Conservation (phyloP, 2,888 invertebrate species). For the Latrodectus elegans region DNA sequence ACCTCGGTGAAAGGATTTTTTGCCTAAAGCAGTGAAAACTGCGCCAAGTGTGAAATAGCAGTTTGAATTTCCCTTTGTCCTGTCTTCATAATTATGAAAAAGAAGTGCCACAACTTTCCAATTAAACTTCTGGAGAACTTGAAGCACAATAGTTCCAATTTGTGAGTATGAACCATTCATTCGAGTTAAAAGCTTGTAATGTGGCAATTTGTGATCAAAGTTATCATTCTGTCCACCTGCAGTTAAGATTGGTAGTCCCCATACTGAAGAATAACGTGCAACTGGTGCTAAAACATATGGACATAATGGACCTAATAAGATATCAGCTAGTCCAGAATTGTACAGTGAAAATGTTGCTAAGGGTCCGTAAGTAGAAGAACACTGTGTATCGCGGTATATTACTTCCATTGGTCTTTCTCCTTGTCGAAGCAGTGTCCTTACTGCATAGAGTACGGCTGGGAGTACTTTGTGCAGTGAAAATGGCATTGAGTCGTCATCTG, state of each 20-base stretch:
- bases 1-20: conserved; percentile 77
- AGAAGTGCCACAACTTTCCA: conserved; percentile 84
- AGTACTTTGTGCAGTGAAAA: conserved; percentile 78
- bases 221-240: conserved; percentile 87
- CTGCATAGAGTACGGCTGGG: conserved; percentile 74
- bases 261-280: conserved; percentile 85
- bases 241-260: conserved; percentile 88
- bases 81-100: conserved; percentile 81
- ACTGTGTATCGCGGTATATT: conserved; percentile 83
- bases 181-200: conserved; percentile 86
- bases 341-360: conserved; percentile 86
- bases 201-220: conserved; percentile 81
- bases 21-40: conserved; percentile 79
- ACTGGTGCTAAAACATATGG: conserved; percentile 91
- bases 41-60: conserved; percentile 86
- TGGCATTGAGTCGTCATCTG: conserved; percentile 79
- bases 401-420: conserved; percentile 81
- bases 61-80: conserved; percentile 81
- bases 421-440: conserved; percentile 71
- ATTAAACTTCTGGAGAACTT: conserved; percentile 83
- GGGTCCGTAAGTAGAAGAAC: conserved; percentile 86
- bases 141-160: conserved; percentile 80
- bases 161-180: conserved; percentile 85
- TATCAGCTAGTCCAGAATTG: conserved; percentile 83
- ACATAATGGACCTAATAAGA: conserved; percentile 89